Conservation (phyloP, 2,113 vertebrate species). For the Brachyhypopomus occidentalis region DNA sequence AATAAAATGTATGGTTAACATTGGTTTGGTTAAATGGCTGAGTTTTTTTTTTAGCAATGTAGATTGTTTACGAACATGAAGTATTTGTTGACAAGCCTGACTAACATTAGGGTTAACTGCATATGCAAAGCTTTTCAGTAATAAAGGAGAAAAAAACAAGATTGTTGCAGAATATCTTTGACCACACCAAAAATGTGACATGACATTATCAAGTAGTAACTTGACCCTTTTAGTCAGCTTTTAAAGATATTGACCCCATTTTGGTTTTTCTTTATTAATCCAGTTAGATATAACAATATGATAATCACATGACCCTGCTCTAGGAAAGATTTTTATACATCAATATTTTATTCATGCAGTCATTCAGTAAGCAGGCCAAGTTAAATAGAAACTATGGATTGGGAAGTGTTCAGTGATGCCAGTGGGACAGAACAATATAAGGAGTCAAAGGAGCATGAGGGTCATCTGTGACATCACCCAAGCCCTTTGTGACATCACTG, state of each 20-base stretch:
- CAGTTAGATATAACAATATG: background rate
- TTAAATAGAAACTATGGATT: slow-evolving; percentile 48
- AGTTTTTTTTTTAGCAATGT: slow-evolving; percentile 54
- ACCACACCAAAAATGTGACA: background rate
- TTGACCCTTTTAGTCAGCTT: too few species aligned
- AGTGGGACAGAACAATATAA: slow-evolving; percentile 11
- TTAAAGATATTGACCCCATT: background rate
- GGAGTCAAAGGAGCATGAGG: background rate
- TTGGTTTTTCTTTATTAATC: background rate
- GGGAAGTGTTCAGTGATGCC: slow-evolving; percentile 22
- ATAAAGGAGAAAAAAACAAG: slow-evolving; percentile 56
- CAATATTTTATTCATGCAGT: slow-evolving; percentile 51
- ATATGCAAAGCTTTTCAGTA: slow-evolving; percentile 59
- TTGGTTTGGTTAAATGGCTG: slow-evolving; percentile 29
- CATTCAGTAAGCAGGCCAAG: slow-evolving; percentile 45
- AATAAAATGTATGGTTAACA: background rate
- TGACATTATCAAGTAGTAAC: background rate
- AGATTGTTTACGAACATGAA: slow-evolving; percentile 18
- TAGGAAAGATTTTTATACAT: slow-evolving; percentile 44
- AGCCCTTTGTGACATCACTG: slow-evolving; percentile 63
- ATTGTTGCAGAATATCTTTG: background rate
- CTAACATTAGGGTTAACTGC: slow-evolving; percentile 33
- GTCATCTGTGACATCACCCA: background rate
- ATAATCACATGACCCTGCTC: slow-evolving; percentile 11
- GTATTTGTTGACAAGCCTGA: slow-evolving; percentile 42